Conservation (phyloP, 2,888 invertebrate species). For the Pseudanteris insignis region DNA sequence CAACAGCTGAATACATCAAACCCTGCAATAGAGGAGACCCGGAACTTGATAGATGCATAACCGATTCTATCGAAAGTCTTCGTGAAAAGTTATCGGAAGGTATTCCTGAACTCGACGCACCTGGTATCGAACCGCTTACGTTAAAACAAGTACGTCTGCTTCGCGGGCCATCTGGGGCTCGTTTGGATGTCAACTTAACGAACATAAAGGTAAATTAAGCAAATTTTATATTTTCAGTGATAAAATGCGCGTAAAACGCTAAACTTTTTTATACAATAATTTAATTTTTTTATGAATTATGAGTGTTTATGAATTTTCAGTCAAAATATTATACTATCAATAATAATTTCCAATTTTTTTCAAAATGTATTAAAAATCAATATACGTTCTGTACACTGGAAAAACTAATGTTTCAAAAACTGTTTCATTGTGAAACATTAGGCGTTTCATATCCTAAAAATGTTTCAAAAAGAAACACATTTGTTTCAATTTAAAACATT, state of each 20-base stretch:
- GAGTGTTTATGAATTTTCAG: too few species aligned
- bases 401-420: too few species aligned
- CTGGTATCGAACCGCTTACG: constrained; percentile 73
- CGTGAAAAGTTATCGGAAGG: constrained; percentile 72
- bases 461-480: too few species aligned
- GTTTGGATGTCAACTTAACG: constrained; percentile 62
- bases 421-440: too few species aligned
- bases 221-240: neutral
- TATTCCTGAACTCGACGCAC: constrained; percentile 76
- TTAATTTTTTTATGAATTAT: too few species aligned
- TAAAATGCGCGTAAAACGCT: neutral
- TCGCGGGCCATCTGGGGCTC: constrained; percentile 70
- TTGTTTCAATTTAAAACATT: too few species aligned
- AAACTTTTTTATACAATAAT: constrained; percentile 7
- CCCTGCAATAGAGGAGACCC: constrained; percentile 73
- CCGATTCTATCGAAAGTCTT: constrained; percentile 71
- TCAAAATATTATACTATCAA: too few species aligned
- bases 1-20: constrained; percentile 73
- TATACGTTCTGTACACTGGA: too few species aligned
- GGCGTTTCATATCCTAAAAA: too few species aligned
- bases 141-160: constrained; percentile 73
- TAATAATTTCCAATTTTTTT: too few species aligned
- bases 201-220: constrained; percentile 53
- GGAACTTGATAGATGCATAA: constrained; percentile 72
- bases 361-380: too few species aligned